A percentile compares a stretch with the other conserved stretches of the same genome.
Conservation (phyloP, 2,888 invertebrate species). For the Harpalus rufipes region DNA sequence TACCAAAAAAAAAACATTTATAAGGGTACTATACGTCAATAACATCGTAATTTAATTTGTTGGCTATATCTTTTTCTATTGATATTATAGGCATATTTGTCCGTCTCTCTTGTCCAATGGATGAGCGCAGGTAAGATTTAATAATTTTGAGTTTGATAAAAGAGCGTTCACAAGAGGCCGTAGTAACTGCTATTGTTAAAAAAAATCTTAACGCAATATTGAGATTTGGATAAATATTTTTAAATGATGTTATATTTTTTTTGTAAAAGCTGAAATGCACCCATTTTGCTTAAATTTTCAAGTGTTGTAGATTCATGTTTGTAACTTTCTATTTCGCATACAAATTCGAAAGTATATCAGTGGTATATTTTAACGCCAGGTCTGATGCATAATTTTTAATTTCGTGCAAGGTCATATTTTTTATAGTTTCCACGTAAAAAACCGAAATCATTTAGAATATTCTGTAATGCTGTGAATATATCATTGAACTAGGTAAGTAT, state of each 20-base stretch:
- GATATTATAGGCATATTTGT: too few species aligned
- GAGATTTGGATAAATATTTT: neutral
- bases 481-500: neutral
- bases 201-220: neutral
- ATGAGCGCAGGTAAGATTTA: neutral
- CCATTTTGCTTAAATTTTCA: constrained; percentile 15
- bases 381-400: neutral
- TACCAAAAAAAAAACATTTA: too few species aligned
- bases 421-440: neutral
- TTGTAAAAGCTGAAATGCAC: neutral
- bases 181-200: neutral
- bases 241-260: neutral
- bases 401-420: constrained; percentile 4
- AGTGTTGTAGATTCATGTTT: neutral
- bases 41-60: too few species aligned
- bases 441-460: constrained; percentile 8
- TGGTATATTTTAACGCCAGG: neutral
- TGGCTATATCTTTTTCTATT: too few species aligned
- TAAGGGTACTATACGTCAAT: too few species aligned
- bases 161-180: neutral
- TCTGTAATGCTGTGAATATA: neutral
- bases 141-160: neutral
- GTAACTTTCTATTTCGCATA: constrained; percentile 7
- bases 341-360: constrained; percentile 12
- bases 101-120: too few species aligned